phyloP scores from a whole-genome alignment of 2,113 vertebrate genomes.

The Cygnus buccinator region DNA sequence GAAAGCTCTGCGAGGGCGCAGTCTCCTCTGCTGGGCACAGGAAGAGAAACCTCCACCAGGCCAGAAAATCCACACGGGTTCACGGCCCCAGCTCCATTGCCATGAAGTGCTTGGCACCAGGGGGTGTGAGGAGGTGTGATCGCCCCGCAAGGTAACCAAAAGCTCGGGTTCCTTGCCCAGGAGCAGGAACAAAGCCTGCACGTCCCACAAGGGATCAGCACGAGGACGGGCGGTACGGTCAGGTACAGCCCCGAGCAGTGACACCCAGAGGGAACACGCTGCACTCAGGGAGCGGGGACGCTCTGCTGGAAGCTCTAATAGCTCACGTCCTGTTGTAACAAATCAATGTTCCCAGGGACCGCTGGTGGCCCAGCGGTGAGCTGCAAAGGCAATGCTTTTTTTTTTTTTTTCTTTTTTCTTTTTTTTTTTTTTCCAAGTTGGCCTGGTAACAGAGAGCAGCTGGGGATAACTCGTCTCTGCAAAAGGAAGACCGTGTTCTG shows the following conservation, averaged over 20 bases:
- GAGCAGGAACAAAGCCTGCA: not conserved
- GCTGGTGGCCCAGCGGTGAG: fast-evolving
- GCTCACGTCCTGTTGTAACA: not conserved
- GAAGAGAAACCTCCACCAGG: not conserved
- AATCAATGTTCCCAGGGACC: not conserved
- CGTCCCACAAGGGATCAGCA: fast-evolving
- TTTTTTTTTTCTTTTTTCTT: not conserved
- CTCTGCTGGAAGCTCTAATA: not conserved
- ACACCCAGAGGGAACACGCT: not conserved
- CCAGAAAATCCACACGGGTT: not conserved
- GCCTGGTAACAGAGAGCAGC: slow-evolving; percentile 29
- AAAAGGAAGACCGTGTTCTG: not conserved
- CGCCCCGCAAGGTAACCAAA: not conserved
- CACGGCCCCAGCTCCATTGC: not conserved
- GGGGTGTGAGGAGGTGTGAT: fast-evolving
- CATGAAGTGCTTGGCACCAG: not conserved
- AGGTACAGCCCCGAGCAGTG: not conserved
- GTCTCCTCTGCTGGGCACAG: not conserved
- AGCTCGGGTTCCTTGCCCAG: not conserved
- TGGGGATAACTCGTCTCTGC: slow-evolving; percentile 13
- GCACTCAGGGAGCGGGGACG: fast-evolving
- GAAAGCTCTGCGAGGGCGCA: not conserved
- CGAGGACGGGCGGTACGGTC: not conserved
- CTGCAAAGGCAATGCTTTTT: not conserved
- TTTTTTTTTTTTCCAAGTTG: not conserved